Percentiles rank a stretch among this genome's conserved stretches.
These are phyloP conservation scores for Napeogenes inachia DNA, from an alignment of 2,888 invertebrate species.

Conservation along the genomic window DNA sequence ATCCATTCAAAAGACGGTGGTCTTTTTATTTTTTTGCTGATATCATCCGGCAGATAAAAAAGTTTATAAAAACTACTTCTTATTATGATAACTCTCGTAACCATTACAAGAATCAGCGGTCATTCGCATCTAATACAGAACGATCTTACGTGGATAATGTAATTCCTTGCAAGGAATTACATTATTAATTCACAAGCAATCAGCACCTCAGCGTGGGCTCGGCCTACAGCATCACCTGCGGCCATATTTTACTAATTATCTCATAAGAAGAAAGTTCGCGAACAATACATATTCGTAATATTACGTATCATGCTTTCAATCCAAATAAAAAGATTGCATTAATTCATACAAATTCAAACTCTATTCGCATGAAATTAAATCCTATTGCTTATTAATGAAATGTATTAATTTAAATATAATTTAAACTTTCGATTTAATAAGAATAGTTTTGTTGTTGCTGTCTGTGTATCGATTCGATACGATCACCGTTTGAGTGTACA, in stretches of 20 bases:
- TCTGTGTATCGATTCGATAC: conserved; percentile 38
- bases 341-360: conserved; percentile 19
- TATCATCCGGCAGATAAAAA: too few relatives aligned
- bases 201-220: conserved; percentile 13
- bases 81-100: background rate
- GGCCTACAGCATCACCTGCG: conserved; percentile 10
- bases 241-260: conserved; percentile 43
- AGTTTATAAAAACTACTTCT: too few relatives aligned
- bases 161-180: conserved; percentile 4
- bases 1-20: background rate
- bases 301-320: conserved; percentile 54
- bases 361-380: conserved; percentile 12
- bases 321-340: conserved; percentile 31
- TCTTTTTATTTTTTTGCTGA: too few relatives aligned
- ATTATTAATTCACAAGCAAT: conserved; percentile 14
- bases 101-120: background rate
- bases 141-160: background rate
- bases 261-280: conserved; percentile 59
- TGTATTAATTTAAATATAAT: conserved; percentile 49
- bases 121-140: conserved; percentile 4
- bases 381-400: conserved; percentile 17
- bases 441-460: conserved; percentile 39
- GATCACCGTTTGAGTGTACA: conserved; percentile 16
- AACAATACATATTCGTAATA: conserved; percentile 51
- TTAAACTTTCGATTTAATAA: conserved; percentile 62